These are phyloP conservation scores for Stigmatopora argus DNA, from an alignment of 2,113 vertebrate species.

Conservation along the genomic window DNA sequence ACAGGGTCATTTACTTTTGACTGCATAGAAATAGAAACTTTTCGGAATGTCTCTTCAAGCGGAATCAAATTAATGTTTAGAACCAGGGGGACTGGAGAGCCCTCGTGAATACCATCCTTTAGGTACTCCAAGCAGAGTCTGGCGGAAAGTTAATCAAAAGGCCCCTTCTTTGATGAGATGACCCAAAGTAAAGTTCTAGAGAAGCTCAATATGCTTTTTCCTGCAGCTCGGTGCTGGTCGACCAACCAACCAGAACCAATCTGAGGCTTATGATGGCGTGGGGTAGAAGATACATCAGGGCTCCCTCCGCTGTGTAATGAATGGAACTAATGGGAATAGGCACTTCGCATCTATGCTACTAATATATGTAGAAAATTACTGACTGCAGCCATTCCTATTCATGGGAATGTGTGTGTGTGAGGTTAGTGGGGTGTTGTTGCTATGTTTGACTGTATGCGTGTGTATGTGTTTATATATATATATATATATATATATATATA, in stretches of 20 bases:
- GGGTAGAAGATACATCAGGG: slow-evolving; percentile 68
- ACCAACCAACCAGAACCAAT: slow-evolving; percentile 66
- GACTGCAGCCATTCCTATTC: slow-evolving; percentile 38
- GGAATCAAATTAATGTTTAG: slow-evolving; percentile 55
- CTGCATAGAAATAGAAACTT: slow-evolving; percentile 18
- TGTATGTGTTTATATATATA: background rate
- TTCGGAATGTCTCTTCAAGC: slow-evolving; percentile 51
- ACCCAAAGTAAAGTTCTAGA: slow-evolving; percentile 63
- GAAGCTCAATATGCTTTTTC: slow-evolving; percentile 59
- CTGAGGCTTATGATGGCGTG: slow-evolving; percentile 63
- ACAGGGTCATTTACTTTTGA: slow-evolving; percentile 32
- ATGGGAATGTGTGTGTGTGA: slow-evolving; percentile 7
- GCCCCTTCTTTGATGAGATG: slow-evolving; percentile 57
- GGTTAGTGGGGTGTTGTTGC: background rate
- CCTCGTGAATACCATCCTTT: slow-evolving; percentile 45
- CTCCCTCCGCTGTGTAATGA: slow-evolving; percentile 63
- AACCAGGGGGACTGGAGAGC: slow-evolving; percentile 45
- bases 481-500: background rate
- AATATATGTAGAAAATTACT: slow-evolving; percentile 56
- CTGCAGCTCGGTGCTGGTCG: slow-evolving; percentile 52
- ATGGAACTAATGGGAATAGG: slow-evolving; percentile 69
- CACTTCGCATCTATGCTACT: slow-evolving; percentile 46
- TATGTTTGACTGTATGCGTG: too few species aligned
- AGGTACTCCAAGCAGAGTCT: slow-evolving; percentile 58
- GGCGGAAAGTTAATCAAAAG: slow-evolving; percentile 67